Evolutionary conservation across 2,113 vertebrate genomes (phyloP).

Genomic region (Trematomus loennbergii): DNA sequence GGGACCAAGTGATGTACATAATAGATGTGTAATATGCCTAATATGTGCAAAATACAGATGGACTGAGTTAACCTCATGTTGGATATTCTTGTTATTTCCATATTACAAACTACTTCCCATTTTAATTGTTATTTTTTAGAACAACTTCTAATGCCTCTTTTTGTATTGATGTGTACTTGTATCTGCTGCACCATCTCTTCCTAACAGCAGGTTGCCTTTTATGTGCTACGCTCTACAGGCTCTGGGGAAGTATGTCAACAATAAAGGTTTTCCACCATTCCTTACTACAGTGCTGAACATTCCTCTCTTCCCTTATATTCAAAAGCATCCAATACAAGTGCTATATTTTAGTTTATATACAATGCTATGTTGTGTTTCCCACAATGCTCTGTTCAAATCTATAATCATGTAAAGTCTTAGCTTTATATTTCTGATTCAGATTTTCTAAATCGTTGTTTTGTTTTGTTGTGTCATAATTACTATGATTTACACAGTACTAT

Average conservation of each 20-base stretch:
- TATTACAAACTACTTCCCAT: constrained; percentile 10
- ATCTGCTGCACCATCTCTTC: constrained; percentile 12
- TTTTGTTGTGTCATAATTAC: too few relatives aligned
- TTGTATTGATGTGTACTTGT: constrained; percentile 7
- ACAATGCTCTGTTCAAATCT: not conserved
- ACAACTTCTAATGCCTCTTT: not conserved
- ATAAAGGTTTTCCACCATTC: constrained; percentile 11
- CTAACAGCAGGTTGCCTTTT: constrained; percentile 40
- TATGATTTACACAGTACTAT: too few relatives aligned
- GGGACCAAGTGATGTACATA: not conserved
- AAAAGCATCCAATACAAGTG: constrained; percentile 12
- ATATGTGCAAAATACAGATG: not conserved
- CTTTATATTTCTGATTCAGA: not conserved
- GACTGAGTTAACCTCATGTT: not conserved
- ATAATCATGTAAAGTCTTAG: not conserved
- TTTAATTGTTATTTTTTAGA: constrained; percentile 18
- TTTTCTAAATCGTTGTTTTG: too few relatives aligned
- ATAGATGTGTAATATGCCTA: not conserved
- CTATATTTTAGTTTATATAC: not conserved
- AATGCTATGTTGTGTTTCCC: not conserved
- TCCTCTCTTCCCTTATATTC: not conserved
- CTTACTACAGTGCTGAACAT: not conserved
- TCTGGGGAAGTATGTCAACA: constrained; percentile 23
- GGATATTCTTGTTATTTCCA: constrained; percentile 7
- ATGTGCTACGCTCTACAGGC: constrained; percentile 11